Conservation (phyloP, 37 sponge, comb jelly and placozoan species). For the Corticium candelabrum region DNA sequence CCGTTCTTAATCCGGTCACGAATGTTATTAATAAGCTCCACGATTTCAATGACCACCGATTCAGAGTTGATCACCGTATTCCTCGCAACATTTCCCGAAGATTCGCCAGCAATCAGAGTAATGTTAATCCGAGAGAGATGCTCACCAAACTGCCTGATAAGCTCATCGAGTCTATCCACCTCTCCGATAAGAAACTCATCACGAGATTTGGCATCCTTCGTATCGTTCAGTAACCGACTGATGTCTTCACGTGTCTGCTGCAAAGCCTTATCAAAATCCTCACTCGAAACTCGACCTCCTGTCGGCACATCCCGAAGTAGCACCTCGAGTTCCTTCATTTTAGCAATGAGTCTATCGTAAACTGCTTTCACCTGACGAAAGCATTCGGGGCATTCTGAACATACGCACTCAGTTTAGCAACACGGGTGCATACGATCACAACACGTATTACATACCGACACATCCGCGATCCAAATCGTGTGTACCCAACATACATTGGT, state of each 20-base stretch:
- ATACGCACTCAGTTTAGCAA: no score
- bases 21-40: neutral
- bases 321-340: neutral
- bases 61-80: neutral
- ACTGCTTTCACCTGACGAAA: neutral
- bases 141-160: neutral
- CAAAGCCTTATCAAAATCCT: neutral
- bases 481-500: neutral
- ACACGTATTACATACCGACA: neutral
- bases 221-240: neutral
- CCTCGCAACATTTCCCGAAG: neutral
- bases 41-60: neutral
- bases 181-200: neutral
- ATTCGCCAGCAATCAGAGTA: neutral
- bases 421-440: neutral
- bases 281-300: neutral
- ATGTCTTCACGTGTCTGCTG: neutral
- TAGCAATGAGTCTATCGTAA: neutral
- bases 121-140: neutral
- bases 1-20: neutral
- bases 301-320: neutral
- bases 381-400: neutral
- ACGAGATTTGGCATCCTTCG: neutral
- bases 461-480: neutral
- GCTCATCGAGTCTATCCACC: neutral